phyloP scores from a whole-genome alignment of 2,113 vertebrate genomes.

The Pholis gunnellus region DNA sequence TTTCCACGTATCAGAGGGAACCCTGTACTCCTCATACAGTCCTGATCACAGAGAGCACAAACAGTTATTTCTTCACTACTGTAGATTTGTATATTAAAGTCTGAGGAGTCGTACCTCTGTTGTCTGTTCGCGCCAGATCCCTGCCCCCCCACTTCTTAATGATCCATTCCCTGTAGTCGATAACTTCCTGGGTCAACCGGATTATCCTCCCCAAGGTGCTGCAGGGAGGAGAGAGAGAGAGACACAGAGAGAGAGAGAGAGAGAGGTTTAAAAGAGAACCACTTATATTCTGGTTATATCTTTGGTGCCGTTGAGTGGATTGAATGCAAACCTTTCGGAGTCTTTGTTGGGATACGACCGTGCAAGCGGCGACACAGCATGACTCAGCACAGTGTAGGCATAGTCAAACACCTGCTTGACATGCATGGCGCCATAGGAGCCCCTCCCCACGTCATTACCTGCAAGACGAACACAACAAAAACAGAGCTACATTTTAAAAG shows the following conservation, averaged over 20 bases:
- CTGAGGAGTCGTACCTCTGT: conserved; percentile 66
- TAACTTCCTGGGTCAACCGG: conserved; percentile 96
- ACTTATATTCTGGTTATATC: too few species aligned
- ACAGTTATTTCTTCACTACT: background rate
- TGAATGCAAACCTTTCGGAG: conserved; percentile 89
- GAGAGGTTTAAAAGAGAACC: background rate
- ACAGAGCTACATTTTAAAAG: background rate
- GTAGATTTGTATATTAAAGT: background rate
- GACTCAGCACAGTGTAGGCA: conserved; percentile 95
- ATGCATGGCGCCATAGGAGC: conserved; percentile 98
- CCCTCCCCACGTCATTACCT: conserved; percentile 98
- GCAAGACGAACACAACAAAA: conserved; percentile 5
- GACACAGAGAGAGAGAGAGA: background rate
- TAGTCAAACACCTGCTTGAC: conserved; percentile 99
- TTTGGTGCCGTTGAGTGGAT: too few species aligned
- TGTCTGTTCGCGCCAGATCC: conserved; percentile 69
- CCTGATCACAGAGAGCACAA: background rate
- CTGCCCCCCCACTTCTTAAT: conserved; percentile 93
- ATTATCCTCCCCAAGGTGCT: conserved; percentile 98
- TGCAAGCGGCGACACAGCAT: conserved; percentile 94
- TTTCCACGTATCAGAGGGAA: background rate
- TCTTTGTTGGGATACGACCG: conserved; percentile 97
- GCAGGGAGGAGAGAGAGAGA: background rate
- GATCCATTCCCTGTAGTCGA: conserved; percentile 97
- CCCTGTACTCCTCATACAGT: background rate